Percentiles rank a stretch among this genome's conserved stretches.
phyloP scores from a whole-genome alignment of 2,113 vertebrate genomes.

The Callithrix jacchus region DNA sequence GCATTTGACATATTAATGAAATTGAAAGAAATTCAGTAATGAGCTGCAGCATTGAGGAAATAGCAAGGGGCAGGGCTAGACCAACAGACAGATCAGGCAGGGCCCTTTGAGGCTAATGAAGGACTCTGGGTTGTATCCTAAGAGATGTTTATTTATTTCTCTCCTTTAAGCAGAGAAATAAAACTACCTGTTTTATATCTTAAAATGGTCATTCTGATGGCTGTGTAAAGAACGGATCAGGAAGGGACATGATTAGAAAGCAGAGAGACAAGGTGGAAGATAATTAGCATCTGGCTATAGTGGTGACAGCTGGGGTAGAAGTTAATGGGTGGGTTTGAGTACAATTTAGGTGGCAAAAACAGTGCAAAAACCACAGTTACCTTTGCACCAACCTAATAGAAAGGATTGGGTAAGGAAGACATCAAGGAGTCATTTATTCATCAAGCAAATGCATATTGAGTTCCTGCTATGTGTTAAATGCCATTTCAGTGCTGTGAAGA shows the following conservation, averaged over 20 bases:
- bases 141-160: background rate
- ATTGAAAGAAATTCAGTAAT: background rate
- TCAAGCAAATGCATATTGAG: background rate
- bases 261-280: background rate
- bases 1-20: too few species aligned
- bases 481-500: background rate
- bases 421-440: background rate
- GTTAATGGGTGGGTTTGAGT: background rate
- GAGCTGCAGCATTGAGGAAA: background rate
- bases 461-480: background rate
- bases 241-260: background rate
- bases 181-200: background rate
- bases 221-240: background rate
- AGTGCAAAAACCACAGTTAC: too few species aligned
- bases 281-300: background rate
- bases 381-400: background rate
- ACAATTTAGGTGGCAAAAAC: background rate
- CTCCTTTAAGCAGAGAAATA: background rate
- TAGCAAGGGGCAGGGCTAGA: background rate
- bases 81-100: background rate
- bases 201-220: background rate
- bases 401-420: background rate
- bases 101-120: background rate
- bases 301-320: background rate
- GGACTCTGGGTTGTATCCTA: background rate